Evolutionary conservation across 2,797 vertebrate species (phyloP).

Genomic region (Trematomus bernacchii): DNA sequence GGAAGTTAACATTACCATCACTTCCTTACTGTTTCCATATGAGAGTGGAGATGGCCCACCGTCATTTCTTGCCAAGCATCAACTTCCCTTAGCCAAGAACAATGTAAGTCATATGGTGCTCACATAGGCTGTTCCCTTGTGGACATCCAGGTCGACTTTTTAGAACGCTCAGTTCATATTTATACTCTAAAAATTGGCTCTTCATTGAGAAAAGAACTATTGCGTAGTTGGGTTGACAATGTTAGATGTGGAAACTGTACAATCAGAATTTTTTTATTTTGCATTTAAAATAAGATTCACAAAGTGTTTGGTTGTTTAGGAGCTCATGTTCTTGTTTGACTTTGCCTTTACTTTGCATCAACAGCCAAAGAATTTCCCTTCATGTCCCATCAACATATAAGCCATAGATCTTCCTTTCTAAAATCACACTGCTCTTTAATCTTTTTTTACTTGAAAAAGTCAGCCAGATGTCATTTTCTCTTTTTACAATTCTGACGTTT

Average conservation of each 20-base stretch:
- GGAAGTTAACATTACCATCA: slow-evolving; percentile 80
- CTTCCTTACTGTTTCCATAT: slow-evolving; percentile 49
- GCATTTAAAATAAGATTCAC: slow-evolving; percentile 36
- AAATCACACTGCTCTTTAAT: slow-evolving; percentile 66
- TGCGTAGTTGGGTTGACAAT: slow-evolving; percentile 27
- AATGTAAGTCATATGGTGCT: slow-evolving; percentile 63
- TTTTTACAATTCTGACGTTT: slow-evolving; percentile 83
- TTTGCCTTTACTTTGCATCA: slow-evolving; percentile 69
- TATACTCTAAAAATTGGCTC: slow-evolving; percentile 39
- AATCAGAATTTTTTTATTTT: slow-evolving; percentile 58
- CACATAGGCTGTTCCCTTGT: slow-evolving; percentile 29
- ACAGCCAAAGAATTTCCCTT: slow-evolving; percentile 94
- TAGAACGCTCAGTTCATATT: slow-evolving; percentile 50
- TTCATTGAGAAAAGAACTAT: slow-evolving; percentile 16
- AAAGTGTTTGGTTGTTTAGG: slow-evolving; percentile 21
- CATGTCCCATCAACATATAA: slow-evolving; percentile 72
- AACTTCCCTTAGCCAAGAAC: slow-evolving; percentile 75
- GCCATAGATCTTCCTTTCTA: slow-evolving; percentile 70
- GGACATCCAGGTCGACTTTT: slow-evolving; percentile 39
- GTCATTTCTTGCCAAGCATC: slow-evolving; percentile 65
- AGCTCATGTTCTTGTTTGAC: slow-evolving; percentile 37
- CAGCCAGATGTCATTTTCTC: slow-evolving; percentile 90
- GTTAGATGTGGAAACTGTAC: slow-evolving; percentile 44
- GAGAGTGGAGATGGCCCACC: slow-evolving; percentile 52
- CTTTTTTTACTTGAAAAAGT: slow-evolving; percentile 87